Percentiles rank a stretch among this genome's conserved stretches.
Evolutionary conservation across 53 echinoderm and acorn worm genomes (phyloP).

Genomic region (Echinometra lucunter): DNA sequence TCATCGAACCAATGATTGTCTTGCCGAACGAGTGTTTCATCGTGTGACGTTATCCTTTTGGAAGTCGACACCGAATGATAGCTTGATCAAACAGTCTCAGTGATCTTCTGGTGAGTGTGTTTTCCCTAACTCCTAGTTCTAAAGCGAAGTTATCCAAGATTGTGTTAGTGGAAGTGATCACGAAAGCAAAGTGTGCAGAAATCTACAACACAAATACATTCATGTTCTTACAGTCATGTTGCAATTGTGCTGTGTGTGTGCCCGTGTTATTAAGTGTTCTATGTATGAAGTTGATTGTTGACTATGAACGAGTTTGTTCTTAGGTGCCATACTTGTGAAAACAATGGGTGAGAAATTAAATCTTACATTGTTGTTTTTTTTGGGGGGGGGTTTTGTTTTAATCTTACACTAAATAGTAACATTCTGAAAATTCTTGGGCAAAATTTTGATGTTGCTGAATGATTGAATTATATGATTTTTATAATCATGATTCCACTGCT

Average conservation of each 20-base stretch:
- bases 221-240: neutral
- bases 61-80: neutral
- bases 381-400: no score
- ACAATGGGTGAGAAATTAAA: no score
- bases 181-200: neutral
- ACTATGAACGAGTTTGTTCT: neutral
- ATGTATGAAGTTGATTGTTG: neutral
- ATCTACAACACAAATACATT: neutral
- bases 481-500: no score
- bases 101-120: constrained; percentile 2
- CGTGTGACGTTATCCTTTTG: neutral
- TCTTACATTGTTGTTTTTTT: no score
- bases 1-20: neutral
- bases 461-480: no score
- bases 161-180: neutral
- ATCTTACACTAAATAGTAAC: no score
- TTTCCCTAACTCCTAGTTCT: neutral
- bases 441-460: no score
- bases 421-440: no score
- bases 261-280: neutral
- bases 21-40: neutral
- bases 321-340: neutral
- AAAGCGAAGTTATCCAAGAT: neutral
- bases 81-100: neutral
- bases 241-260: neutral